Evolutionary conservation across 2,797 vertebrate species (phyloP).

Genomic region (Serranus cabrilla): DNA sequence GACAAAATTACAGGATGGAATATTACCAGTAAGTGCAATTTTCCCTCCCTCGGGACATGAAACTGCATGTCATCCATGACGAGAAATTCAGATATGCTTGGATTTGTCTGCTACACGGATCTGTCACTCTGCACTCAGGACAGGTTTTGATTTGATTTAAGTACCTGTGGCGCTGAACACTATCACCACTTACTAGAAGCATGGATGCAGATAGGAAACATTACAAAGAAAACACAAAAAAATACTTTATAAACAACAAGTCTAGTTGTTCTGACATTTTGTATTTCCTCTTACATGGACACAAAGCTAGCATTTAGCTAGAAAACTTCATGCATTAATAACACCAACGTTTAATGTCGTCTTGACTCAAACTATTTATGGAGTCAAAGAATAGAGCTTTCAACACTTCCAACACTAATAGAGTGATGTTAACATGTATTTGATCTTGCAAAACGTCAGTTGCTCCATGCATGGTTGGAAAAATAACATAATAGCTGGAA

Average conservation of each 20-base stretch:
- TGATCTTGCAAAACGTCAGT: background rate
- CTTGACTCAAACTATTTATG: slow-evolving; percentile 12
- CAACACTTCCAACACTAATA: background rate
- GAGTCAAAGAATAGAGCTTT: slow-evolving; percentile 23
- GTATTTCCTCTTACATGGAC: slow-evolving; percentile 37
- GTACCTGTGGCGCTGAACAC: slow-evolving; percentile 18
- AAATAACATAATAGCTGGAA: background rate
- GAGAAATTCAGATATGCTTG: slow-evolving; percentile 54
- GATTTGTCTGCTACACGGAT: slow-evolving; percentile 55
- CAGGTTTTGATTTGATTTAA: slow-evolving; percentile 39
- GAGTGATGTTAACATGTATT: background rate
- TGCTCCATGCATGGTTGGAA: background rate
- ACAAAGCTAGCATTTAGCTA: slow-evolving; percentile 13
- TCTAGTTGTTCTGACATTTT: background rate
- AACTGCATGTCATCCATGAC: slow-evolving; percentile 49
- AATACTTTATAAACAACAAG: background rate
- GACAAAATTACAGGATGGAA: slow-evolving; percentile 70
- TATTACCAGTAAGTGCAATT: slow-evolving; percentile 70
- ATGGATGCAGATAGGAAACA: slow-evolving; percentile 18
- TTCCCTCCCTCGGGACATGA: slow-evolving; percentile 56
- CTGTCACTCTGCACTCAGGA: slow-evolving; percentile 38
- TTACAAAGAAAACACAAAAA: background rate
- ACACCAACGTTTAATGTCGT: slow-evolving; percentile 7
- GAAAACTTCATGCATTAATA: slow-evolving; percentile 27
- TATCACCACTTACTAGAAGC: slow-evolving; percentile 7